Evolutionary conservation across 2,113 vertebrate species (phyloP).

Genomic region (Myotis davidii): DNA sequence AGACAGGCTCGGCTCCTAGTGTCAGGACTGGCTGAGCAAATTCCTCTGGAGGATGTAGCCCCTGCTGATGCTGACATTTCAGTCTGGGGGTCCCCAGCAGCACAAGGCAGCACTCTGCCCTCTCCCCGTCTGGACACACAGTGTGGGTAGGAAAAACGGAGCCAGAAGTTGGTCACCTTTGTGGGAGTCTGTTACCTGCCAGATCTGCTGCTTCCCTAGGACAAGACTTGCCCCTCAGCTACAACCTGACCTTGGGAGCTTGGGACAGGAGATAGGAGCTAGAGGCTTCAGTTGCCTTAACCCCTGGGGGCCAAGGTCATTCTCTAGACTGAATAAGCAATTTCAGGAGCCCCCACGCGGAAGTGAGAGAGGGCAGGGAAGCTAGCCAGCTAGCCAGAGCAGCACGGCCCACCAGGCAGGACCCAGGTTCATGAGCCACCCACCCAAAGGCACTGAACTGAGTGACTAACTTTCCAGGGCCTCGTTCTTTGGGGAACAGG

Average conservation of each 20-base stretch:
- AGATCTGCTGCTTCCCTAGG: neutral
- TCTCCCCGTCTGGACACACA: neutral
- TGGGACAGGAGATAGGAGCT: neutral
- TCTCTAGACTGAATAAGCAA: neutral
- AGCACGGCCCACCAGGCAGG: neutral
- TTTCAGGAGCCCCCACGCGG: neutral
- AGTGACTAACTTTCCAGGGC: neutral
- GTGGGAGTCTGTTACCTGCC: neutral
- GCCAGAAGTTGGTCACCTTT: neutral
- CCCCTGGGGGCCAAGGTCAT: neutral
- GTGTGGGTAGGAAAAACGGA: neutral
- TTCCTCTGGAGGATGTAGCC: neutral
- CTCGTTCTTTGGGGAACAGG: neutral
- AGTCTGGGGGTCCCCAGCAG: neutral
- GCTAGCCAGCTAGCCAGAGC: neutral
- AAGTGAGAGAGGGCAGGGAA: conserved; percentile 23
- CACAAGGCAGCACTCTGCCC: accelerated
- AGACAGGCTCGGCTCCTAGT: neutral
- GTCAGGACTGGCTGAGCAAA: neutral
- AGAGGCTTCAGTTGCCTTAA: neutral
- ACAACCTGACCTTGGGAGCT: neutral
- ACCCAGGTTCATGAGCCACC: neutral
- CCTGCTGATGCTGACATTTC: neutral
- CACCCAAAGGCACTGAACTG: neutral
- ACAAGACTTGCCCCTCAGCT: neutral